A percentile compares a stretch with the other conserved stretches of the same genome.
These are phyloP conservation scores for Siniperca chuatsi DNA, from an alignment of 2,113 vertebrate genomes.

Conservation along the genomic window DNA sequence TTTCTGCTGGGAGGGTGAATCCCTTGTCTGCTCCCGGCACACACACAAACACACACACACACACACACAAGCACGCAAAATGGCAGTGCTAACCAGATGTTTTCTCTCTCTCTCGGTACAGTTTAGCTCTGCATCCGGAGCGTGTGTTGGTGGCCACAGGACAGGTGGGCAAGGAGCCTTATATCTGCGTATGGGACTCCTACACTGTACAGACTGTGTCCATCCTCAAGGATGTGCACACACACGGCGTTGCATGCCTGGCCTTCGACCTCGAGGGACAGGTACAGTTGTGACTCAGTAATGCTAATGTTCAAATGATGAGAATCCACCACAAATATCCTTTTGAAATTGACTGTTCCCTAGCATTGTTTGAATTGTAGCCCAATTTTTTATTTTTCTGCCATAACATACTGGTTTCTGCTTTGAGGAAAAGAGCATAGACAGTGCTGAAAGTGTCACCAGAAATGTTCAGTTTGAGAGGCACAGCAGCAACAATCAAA, in stretches of 20 bases:
- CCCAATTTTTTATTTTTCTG: neutral
- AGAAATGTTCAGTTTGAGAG: slow-evolving; percentile 13
- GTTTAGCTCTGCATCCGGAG: slow-evolving; percentile 97
- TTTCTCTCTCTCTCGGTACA: slow-evolving; percentile 70
- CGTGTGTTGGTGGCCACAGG: slow-evolving; percentile 96
- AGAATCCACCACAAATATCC: neutral
- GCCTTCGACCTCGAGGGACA: slow-evolving; percentile 97
- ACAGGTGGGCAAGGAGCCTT: slow-evolving; percentile 98
- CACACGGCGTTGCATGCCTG: slow-evolving; percentile 96
- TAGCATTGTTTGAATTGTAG: neutral
- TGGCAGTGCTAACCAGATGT: slow-evolving; percentile 56
- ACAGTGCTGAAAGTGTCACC: neutral
- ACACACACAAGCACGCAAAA: slow-evolving; percentile 36
- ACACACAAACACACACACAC: slow-evolving; percentile 25
- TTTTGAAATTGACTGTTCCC: neutral
- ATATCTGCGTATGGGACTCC: slow-evolving; percentile 97
- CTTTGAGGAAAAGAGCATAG: neutral
- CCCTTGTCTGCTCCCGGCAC: slow-evolving; percentile 29
- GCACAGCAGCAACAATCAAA: slow-evolving; percentile 15
- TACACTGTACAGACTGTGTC: slow-evolving; percentile 96
- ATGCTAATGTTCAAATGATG: neutral
- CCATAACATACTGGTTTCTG: neutral
- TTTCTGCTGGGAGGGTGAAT: slow-evolving; percentile 61
- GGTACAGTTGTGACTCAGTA: slow-evolving; percentile 81
- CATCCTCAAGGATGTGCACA: slow-evolving; percentile 94